Base-by-base conservation (phyloP, 2,797 vertebrate genomes). In the Macroramphosus scolopax region DNA sequence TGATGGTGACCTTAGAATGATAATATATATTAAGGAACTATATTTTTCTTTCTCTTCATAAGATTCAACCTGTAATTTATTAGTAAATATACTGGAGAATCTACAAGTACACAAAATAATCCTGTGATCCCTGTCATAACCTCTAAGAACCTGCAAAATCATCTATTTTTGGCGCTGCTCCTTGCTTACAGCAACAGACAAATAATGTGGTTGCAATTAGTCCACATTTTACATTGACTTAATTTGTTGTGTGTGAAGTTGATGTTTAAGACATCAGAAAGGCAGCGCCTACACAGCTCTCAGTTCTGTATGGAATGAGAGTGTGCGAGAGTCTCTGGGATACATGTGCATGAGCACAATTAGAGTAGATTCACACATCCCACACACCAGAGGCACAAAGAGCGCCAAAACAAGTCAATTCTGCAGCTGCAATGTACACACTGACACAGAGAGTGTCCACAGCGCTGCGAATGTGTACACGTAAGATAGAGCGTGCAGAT, bases 351-450 rank as follows among this genome's bases (percentile, higher is more conserved):
- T 8, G 25, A 73, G 70, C 60, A 67, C 72, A 84, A 77, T 79
- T 72, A 80, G 56, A 63, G 69, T 32, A 62, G 50, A 68, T 78
- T 82, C 77, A 77, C 82, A 81, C 68, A 61, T 82, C 77, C 76
- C 72, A 81, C 78, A 74, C 72, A 72, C 48, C 54, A 34, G 70
- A 59, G 53, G n/a, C n/a, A n/a, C n/a, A n/a, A n/a, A n/a, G n/a
- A n/a, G n/a, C n/a, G n/a, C n/a, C n/a, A n/a, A n/a, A n/a, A n/a
- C 70, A 72, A 45, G 77, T 51, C 68, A 68, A 52, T 80, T n/a
- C 63, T 80, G 71, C 75, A 80, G 65, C 69, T 61, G 64, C 61
- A 72, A 41, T 58, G 54, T 49, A 60, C 58, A 76, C 61, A 52
- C 45, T 45, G 41, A 43, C 20, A 25, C 17, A 32, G 6, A 22